Conservation (phyloP, 1,140 invertebrate species). For the Sesamia nonagrioides region DNA sequence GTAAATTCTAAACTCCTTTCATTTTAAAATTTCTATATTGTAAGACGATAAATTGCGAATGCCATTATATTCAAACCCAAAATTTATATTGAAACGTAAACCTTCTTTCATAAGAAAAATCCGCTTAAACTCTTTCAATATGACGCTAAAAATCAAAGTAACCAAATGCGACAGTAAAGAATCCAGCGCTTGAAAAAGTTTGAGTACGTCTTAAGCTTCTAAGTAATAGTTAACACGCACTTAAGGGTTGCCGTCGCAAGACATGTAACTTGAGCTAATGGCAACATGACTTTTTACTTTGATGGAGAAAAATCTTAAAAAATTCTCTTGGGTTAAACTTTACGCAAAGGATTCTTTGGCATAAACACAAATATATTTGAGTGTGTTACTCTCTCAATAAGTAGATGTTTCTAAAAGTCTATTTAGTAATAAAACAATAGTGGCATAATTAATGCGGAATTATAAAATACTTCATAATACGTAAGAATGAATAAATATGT, state of each 20-base stretch:
- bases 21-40: not conserved
- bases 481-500: too few species aligned
- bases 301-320: conserved; percentile 26
- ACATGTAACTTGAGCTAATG: conserved; percentile 45
- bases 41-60: conserved; percentile 17
- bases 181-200: conserved; percentile 38
- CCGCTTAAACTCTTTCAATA: conserved; percentile 43
- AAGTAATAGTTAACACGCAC: conserved; percentile 49
- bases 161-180: conserved; percentile 41
- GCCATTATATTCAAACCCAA: not conserved
- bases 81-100: not conserved
- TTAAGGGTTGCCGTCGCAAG: conserved; percentile 32
- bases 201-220: conserved; percentile 40
- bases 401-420: too few species aligned
- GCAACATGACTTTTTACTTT: conserved; percentile 42
- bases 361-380: conserved; percentile 7
- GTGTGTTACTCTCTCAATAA: too few species aligned
- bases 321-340: conserved; percentile 11
- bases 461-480: too few species aligned
- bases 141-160: conserved; percentile 43
- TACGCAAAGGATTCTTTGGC: not conserved
- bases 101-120: conserved; percentile 25
- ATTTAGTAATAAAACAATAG: too few species aligned
- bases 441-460: too few species aligned
- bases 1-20: not conserved